Evolutionary conservation across 2,888 invertebrate genomes (phyloP).

Genomic region (Plebejus argus): DNA sequence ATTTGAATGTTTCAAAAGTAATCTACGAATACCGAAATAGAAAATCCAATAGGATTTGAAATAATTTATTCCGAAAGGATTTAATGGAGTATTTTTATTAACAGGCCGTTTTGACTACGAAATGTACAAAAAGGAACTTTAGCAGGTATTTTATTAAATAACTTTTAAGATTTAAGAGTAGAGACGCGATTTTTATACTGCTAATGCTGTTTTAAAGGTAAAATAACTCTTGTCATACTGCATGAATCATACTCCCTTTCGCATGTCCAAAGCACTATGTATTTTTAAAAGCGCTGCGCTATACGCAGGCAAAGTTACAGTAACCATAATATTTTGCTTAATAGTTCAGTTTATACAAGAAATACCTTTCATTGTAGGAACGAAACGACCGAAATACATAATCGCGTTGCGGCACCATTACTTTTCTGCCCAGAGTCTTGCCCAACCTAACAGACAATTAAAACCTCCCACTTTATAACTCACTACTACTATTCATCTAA

Average conservation of each 20-base stretch:
- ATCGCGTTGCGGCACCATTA: too few relatives aligned
- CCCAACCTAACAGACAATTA: background rate
- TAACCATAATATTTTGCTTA: too few relatives aligned
- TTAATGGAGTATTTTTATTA: background rate
- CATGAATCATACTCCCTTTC: too few relatives aligned
- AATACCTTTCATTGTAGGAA: too few relatives aligned
- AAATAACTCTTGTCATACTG: too few relatives aligned
- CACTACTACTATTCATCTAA: background rate
- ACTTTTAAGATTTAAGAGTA: background rate
- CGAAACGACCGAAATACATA: too few relatives aligned
- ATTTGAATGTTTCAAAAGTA: slow-evolving; percentile 16
- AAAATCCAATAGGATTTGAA: background rate
- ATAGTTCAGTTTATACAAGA: too few relatives aligned
- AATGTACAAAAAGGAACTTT: background rate
- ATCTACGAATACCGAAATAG: slow-evolving; percentile 9
- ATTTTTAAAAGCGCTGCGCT: too few relatives aligned
- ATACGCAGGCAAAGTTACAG: too few relatives aligned
- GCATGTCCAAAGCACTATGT: too few relatives aligned
- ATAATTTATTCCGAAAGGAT: background rate
- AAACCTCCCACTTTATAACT: background rate
- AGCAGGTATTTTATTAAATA: background rate
- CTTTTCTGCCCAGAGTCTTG: background rate
- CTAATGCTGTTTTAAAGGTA: too few relatives aligned
- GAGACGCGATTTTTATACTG: too few relatives aligned
- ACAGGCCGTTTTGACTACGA: background rate